A percentile compares a stretch with the other conserved stretches of the same genome.
These are phyloP conservation scores for Drosophila lacertosa DNA, from an alignment of 1,140 invertebrate genomes.

Conservation along the genomic window DNA sequence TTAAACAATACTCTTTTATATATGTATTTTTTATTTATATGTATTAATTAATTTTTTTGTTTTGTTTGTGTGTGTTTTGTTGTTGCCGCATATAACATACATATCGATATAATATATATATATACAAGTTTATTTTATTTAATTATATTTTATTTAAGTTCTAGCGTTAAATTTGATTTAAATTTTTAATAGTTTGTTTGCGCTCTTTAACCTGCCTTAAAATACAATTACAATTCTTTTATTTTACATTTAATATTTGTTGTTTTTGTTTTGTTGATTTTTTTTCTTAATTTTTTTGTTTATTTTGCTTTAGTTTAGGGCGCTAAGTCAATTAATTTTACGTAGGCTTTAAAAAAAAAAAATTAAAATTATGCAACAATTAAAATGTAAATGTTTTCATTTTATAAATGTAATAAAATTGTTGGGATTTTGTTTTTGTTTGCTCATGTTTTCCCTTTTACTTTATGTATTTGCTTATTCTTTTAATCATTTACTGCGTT, in stretches of 20 bases:
- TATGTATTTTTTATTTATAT: constrained; percentile 68
- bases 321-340: constrained; percentile 63
- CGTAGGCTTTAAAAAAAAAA: constrained; percentile 75
- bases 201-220: constrained; percentile 40
- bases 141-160: constrained; percentile 53
- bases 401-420: constrained; percentile 83
- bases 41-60: constrained; percentile 70
- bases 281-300: constrained; percentile 36
- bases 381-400: constrained; percentile 82
- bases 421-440: constrained; percentile 73
- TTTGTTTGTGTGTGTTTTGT: constrained; percentile 53
- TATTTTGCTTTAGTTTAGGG: constrained; percentile 55
- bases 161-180: constrained; percentile 80
- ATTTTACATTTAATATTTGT: constrained; percentile 56
- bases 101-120: constrained; percentile 63
- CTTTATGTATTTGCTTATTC: constrained; percentile 17
- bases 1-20: constrained; percentile 72
- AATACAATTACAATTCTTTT: constrained; percentile 45
- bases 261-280: constrained; percentile 38
- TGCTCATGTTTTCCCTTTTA: constrained; percentile 57
- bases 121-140: constrained; percentile 60
- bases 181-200: constrained; percentile 80
- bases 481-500: constrained; percentile 42
- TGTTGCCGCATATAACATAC: constrained; percentile 76
- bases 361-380: constrained; percentile 83